Evolutionary conservation across 1,140 invertebrate species (phyloP), one percentile per base, ranked within the genome.

Genomic region (Popillia japonica): DNA sequence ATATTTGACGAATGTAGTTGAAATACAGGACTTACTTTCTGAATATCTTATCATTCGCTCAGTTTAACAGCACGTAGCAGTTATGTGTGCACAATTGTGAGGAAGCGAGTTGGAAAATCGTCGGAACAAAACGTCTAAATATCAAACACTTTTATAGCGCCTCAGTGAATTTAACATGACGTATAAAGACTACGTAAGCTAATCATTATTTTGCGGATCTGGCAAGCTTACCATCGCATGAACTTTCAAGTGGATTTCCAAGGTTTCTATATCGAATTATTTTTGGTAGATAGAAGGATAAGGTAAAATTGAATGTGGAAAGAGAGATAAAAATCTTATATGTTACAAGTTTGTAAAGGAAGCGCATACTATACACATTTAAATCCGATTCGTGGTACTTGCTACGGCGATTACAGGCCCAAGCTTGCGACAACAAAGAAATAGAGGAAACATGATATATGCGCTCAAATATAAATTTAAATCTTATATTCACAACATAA

Each of bases 191-290:
- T 8, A 68, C 27, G 8, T 68, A 34, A 68, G 61, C 22, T 68
- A 68, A 68, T 68, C 61, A 68, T 68, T 68, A 68, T 68, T 68
- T 68, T 68, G 27, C 61, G 20, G 61, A 68, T 68, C 11, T 27
- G 22, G 61, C 61, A 68, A 68, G 61, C 61, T 68, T 68, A 68
- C 61, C 2, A 23, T 17, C 20, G 61, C 8, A 68, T 27, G 27
- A 68, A 34, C 22, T 68, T 34, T 68, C 2, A 14, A 9, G 27
- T 10, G 27, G 61, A 68, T 23, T 27, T 68, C 27, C 27, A 68
- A 9, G 27, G 27, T 68, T 22, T 23, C 20, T 4, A n/a, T 68
- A 68, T 68, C 61, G 8, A 27, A 68, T 68, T 68, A 68, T 68
- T 68, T 34, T 27, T 68, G 61, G 61, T 0, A 68, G 27, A 34